Base-by-base conservation (phyloP, 1,140 invertebrate genomes). In the Lordiphosa mommai region DNA sequence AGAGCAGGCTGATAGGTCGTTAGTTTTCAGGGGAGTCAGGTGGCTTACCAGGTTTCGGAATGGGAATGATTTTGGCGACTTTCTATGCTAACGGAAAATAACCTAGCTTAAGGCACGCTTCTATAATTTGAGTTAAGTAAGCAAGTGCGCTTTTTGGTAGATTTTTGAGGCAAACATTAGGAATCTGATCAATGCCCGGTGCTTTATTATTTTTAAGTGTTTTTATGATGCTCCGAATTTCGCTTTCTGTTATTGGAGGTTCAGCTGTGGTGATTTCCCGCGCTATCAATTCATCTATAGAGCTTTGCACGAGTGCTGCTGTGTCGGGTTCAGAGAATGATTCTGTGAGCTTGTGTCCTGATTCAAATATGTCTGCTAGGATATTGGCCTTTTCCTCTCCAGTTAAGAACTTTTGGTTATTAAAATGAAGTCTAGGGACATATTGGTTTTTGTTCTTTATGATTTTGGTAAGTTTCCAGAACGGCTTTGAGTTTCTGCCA, bases 401-500 rank as follows among this genome's bases (percentile, higher is more conserved):
- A 32, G 48, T n/a, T 29, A 8, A 14, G 10, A 13, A 50, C 7
- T 12, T 50, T 50, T 36, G 23, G 4, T 27, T 27, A 8, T 50
- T 36, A 20, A 23, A 23, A 12, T 13, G 36, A 16, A 50, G 38
- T 30, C 27, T 37, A 3, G 34, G 10, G 27, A 50, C 38, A 36
- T 20, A 17, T 16, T 38, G 23, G 13, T 52, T 41, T 30, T 52
- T 52, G 37, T 52, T 52, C 30, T 52, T 41, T 16, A 52, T 20
- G 29, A 41, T 29, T 52, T 40, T 52, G 13, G 49, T 41, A 6
- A 52, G 34, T 32, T 52, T 52, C 27, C 49, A 52, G 32, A 52
- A 32, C 10, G 17, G 33, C 10, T 49, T 49, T 27, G 33, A 49
- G 29, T 34, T 49, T 10, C 12, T 34, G 8, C 20, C 17, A 10